Conservation (phyloP, 2,888 invertebrate species). For the Meandrusa payeni region DNA sequence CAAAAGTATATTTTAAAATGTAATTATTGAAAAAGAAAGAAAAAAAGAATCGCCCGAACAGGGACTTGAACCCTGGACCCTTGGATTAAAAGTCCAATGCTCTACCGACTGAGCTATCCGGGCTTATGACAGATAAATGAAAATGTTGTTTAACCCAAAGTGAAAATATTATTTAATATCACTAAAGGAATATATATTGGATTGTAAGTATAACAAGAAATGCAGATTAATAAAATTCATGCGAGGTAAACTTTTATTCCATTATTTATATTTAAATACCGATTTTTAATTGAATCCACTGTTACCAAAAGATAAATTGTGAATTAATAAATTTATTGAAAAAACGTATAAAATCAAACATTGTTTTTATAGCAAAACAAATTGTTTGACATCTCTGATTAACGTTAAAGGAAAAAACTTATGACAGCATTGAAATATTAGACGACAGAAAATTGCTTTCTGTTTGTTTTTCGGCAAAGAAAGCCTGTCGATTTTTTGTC, state of each 20-base stretch:
- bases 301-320: no score
- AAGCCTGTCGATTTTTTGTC: constrained; percentile 32
- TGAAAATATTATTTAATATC: no score
- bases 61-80: constrained; percentile 82
- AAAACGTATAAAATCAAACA: constrained; percentile 5
- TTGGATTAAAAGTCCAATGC: constrained; percentile 82
- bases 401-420: constrained; percentile 32
- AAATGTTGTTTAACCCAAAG: no score
- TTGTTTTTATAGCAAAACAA: constrained; percentile 14
- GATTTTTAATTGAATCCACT: no score
- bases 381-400: constrained; percentile 21
- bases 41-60: constrained; percentile 63
- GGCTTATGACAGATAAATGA: no score
- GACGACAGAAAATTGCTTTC: constrained; percentile 38
- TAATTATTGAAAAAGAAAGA: no score
- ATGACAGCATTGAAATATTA: constrained; percentile 34
- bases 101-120: constrained; percentile 82
- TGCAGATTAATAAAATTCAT: no score
- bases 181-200: no score
- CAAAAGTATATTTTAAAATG: no score
- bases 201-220: no score
- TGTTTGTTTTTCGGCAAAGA: constrained; percentile 40
- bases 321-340: constrained; percentile 3
- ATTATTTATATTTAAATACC: no score
- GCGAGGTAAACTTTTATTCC: no score